Evolutionary conservation across 2,113 vertebrate species (phyloP), one percentile per base, ranked within the genome.

Genomic region (Nothobranchius kuhntae): DNA sequence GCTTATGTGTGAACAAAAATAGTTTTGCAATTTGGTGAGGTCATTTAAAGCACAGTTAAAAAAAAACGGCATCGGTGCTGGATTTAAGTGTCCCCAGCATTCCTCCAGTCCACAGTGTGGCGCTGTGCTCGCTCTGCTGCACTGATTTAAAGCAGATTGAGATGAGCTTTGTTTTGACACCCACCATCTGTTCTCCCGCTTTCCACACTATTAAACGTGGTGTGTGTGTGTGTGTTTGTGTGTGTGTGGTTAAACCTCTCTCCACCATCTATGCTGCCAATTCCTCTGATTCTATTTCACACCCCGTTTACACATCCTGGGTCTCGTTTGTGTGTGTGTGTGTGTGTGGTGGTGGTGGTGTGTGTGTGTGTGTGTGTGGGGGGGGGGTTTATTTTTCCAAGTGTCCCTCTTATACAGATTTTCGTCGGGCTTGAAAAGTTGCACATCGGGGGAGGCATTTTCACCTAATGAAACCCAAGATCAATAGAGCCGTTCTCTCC

Each of bases 61-160:
- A 50, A 2, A 69, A n/a, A 9, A 58, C 47, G 35, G 9, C 9
- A 54, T 30, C 48, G 61, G 73, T 53, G 15, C 44, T 12, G 2
- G 1, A 11, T 45, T 45, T 3, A 4, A 45, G 30, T 30, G 47
- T 8, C 15, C 30, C 68, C 48, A 73, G 35, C 81, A 61, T 81
- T 65, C 89, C 92, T 92, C 92, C 93, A 55, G 50, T 73, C 93
- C 93, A 93, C 93, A 91, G 83, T 57, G 87, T 82, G 91, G 89
- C 82, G 69, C 89, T 89, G 71, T 87, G 57, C 70, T 86, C 73
- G 75, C 35, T 61, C 53, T 36, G 47, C 26, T 69, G 36, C 59
- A 58, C 38, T 15, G 56, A 81, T 38, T 71, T 61, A 63, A 71
- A 73, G 61, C 80, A 81, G 80, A 89, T 83, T 81, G 85, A 87